A percentile compares a stretch with the other conserved stretches of the same genome.
These are phyloP conservation scores for Heteromyza rotundicornis DNA, from an alignment of 2,888 invertebrate genomes.

Conservation along the genomic window DNA sequence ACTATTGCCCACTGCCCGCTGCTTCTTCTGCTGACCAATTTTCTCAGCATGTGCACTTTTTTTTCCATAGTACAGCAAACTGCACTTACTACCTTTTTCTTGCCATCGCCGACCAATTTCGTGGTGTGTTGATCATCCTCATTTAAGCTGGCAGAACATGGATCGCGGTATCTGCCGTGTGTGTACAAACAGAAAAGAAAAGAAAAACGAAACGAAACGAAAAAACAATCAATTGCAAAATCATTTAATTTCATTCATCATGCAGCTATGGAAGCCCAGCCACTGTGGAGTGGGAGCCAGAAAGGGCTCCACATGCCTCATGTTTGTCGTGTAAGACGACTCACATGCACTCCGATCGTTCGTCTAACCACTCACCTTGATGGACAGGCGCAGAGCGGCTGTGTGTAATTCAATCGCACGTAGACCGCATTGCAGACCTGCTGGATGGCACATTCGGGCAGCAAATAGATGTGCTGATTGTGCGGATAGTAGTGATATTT, in stretches of 20 bases:
- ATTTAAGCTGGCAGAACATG: constrained; percentile 88
- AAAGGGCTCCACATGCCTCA: neutral
- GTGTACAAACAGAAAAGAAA: constrained; percentile 17
- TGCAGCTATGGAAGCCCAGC: constrained; percentile 5
- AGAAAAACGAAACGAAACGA: constrained; percentile 27
- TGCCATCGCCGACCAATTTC: constrained; percentile 83
- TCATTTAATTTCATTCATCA: constrained; percentile 30
- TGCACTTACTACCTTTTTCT: constrained; percentile 74
- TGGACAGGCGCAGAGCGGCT: constrained; percentile 91
- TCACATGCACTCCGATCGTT: too few relatives aligned
- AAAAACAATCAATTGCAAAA: constrained; percentile 24
- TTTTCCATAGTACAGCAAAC: too few relatives aligned
- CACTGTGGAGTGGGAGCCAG: neutral
- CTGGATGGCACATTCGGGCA: constrained; percentile 93
- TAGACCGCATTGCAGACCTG: constrained; percentile 94
- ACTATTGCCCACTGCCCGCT: neutral
- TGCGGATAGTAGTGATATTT: constrained; percentile 94
- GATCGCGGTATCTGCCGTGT: constrained; percentile 73
- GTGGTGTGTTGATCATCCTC: constrained; percentile 92
- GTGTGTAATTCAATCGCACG: constrained; percentile 88
- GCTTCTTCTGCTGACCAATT: neutral
- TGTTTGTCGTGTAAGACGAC: neutral
- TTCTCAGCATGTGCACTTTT: neutral
- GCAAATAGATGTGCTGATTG: constrained; percentile 88
- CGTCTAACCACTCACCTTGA: constrained; percentile 65